These are phyloP conservation scores for Apis laboriosa DNA, from an alignment of 1,140 invertebrate genomes.

Conservation along the genomic window DNA sequence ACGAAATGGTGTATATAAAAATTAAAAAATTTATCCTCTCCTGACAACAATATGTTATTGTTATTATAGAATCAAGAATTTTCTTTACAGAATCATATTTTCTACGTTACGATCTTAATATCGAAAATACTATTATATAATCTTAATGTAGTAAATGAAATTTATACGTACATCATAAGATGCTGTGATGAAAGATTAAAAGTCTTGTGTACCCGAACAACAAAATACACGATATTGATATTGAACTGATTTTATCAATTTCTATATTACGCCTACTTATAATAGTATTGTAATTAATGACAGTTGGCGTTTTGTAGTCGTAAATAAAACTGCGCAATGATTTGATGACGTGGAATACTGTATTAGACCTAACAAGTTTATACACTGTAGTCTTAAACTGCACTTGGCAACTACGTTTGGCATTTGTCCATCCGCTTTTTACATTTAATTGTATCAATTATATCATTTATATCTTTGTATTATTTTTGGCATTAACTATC, in stretches of 20 bases:
- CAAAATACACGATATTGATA: no score
- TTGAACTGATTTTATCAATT: no score
- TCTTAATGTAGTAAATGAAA: no score
- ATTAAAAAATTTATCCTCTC: neutral
- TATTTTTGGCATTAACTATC: slow-evolving; percentile 39
- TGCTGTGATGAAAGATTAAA: no score
- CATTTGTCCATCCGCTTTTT: slow-evolving; percentile 23
- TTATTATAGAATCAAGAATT: no score
- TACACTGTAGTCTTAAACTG: slow-evolving; percentile 7
- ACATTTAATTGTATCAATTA: slow-evolving; percentile 43
- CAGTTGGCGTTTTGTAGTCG: neutral
- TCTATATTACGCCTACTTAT: no score
- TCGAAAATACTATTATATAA: no score
- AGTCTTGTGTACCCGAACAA: no score
- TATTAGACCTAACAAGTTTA: slow-evolving; percentile 10
- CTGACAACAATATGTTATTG: no score
- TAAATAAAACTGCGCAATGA: neutral
- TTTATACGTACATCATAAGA: no score
- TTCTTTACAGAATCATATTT: no score
- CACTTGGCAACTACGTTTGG: slow-evolving; percentile 40
- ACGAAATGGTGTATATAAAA: neutral
- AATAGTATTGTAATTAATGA: neutral
- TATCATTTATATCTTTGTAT: slow-evolving; percentile 53
- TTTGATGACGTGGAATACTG: neutral
- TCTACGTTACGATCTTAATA: no score